Base-by-base conservation (phyloP, 35 echinoderm and acorn worm species). In the Chiridota heheva region DNA sequence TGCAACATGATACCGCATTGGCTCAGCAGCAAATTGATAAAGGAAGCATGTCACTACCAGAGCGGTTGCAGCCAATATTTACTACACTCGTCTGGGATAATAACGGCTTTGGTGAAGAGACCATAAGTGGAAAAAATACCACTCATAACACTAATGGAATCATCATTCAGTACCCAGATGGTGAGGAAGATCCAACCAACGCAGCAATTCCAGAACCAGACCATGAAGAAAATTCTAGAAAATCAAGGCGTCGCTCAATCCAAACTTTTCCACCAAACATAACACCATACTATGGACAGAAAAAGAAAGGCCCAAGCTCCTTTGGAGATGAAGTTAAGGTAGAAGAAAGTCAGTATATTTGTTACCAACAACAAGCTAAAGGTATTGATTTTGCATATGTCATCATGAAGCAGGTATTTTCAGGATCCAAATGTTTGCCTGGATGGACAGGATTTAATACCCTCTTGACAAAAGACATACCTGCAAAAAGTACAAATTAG, bases 1-100 rank as follows among this genome's bases (percentile, higher is more conserved):
- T 92, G 33, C 66, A 92, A 39, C 73, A 92, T 76, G 90, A 92
- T 68, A 92, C 90, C 36, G 76, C 90, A 41, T 57, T 92, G 39
- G 90, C 83, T 28, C 59, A 41, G 18, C 49, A 73, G 47, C 34
- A 92, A 46, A 45, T 87, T 72, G 22, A 63, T 17, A 38, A 47
- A 16, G 61, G 56, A 30, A 49, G 16, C 10, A 5, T 67, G 58
- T 27, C 38, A 8, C 33, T 87, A 26, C 90, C 83, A 66, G 16
- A 83, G 28, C 30, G 68, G 1, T 25, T 81, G 7, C 37, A 78
- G 58, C 10, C 43, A 4, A 60, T 42, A 20, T 82, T 44, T 30
- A 87, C 83, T 31, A 87, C 90, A 13, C 30, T 86, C 0, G 67
- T 92, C 0, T 87, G 83, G 76, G 90, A 92, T 39, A 92, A 86